A percentile compares a stretch with the other conserved stretches of the same genome.
Evolutionary conservation across 1,140 invertebrate genomes (phyloP).

Genomic region (Cydia splendana): DNA sequence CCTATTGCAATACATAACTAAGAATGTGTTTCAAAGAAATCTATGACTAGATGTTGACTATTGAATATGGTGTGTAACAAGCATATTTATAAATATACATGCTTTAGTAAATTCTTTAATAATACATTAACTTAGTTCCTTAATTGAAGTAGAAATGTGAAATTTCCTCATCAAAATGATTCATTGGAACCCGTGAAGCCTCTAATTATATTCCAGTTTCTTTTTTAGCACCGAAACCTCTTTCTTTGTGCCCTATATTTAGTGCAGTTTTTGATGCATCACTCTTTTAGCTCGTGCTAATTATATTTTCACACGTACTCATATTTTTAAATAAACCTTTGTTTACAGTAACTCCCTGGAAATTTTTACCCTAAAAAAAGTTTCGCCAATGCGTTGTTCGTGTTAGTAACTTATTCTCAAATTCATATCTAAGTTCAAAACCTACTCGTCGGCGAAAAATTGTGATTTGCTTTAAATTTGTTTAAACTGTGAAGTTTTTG

Average conservation of each 20-base stretch:
- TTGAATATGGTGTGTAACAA: not conserved
- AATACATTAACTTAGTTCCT: not conserved
- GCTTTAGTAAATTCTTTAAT: not conserved
- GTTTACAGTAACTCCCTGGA: not conserved
- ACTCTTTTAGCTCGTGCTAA: not conserved
- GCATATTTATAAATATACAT: not conserved
- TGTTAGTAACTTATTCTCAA: too few relatives aligned
- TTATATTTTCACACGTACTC: constrained; percentile 22
- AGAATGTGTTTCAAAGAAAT: constrained; percentile 2
- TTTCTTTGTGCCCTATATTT: constrained; percentile 14
- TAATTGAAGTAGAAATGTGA: not conserved
- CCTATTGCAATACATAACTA: not conserved
- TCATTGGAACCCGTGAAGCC: constrained; percentile 13
- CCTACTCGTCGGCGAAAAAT: too few relatives aligned
- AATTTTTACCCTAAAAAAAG: not conserved
- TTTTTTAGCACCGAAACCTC: constrained; percentile 15
- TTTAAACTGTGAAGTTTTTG: too few relatives aligned
- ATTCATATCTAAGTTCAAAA: too few relatives aligned
- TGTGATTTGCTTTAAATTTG: too few relatives aligned
- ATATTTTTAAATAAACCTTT: constrained; percentile 15
- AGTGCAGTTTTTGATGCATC: constrained; percentile 9
- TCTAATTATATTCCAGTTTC: constrained; percentile 18
- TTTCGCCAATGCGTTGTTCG: not conserved
- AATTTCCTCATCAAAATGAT: not conserved
- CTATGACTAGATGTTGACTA: constrained; percentile 1